These are phyloP conservation scores for Temnopleurus reevesii DNA, from an alignment of 53 echinoderm and acorn worm genomes.

Conservation along the genomic window DNA sequence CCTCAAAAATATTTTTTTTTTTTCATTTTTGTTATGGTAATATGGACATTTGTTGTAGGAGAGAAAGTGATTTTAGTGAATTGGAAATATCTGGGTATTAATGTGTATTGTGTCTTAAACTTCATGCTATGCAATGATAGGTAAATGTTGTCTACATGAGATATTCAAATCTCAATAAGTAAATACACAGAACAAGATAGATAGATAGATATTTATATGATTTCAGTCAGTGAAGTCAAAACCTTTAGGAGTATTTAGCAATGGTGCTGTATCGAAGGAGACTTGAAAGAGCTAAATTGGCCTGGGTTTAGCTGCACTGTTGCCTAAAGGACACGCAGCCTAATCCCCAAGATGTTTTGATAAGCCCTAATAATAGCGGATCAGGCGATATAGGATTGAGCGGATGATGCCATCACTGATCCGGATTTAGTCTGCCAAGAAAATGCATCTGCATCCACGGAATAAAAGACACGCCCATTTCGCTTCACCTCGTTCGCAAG, in stretches of 20 bases:
- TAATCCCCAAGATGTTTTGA: slow-evolving; percentile 46
- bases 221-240: background rate
- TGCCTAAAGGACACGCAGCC: background rate
- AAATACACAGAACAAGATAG: background rate
- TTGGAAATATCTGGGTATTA: too few species aligned
- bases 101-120: background rate
- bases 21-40: too few species aligned
- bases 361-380: slow-evolving; percentile 57
- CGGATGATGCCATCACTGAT: slow-evolving; percentile 36
- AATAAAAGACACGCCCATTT: slow-evolving; percentile 30
- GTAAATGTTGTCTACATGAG: background rate
- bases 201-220: background rate
- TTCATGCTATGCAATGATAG: background rate
- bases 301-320: slow-evolving; percentile 38
- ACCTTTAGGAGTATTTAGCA: background rate
- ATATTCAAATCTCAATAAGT: background rate
- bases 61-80: too few species aligned
- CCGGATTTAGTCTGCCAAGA: slow-evolving; percentile 34
- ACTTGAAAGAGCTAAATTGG: slow-evolving; percentile 37
- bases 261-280: background rate
- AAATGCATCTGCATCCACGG: background rate
- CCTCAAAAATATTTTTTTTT: too few species aligned
- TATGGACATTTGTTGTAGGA: too few species aligned
- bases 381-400: slow-evolving; percentile 23
- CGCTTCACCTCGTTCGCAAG: background rate